Evolutionary conservation across 2,113 vertebrate species (phyloP).

Genomic region (Acrocephalus arundinaceus): DNA sequence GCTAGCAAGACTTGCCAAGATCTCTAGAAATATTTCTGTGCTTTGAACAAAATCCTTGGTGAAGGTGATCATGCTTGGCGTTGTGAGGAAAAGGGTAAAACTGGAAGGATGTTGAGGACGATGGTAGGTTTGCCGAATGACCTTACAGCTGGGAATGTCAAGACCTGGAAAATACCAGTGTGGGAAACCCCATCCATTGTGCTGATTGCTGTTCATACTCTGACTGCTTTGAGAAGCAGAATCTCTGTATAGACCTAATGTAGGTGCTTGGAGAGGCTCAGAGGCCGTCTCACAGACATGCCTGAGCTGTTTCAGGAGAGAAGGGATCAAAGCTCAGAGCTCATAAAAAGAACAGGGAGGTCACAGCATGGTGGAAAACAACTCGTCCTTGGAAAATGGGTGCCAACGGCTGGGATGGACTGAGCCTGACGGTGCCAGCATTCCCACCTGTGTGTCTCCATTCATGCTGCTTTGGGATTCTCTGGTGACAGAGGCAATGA

Average conservation of each 20-base stretch:
- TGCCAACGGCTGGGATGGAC: not conserved
- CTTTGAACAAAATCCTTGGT: not conserved
- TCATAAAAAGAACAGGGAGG: not conserved
- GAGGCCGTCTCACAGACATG: not conserved
- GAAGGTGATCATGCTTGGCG: not conserved
- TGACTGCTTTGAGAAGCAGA: not conserved
- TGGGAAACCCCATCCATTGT: not conserved
- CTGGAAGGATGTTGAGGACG: not conserved
- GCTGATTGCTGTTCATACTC: not conserved
- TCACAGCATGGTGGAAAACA: not conserved
- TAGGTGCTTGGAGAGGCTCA: not conserved
- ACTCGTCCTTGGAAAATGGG: not conserved
- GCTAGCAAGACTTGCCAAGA: not conserved
- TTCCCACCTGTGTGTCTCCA: not conserved
- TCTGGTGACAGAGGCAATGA: not conserved
- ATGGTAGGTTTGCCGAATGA: not conserved
- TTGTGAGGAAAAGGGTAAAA: not conserved
- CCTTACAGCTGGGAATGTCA: not conserved
- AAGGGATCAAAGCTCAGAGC: not conserved
- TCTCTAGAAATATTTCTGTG: not conserved
- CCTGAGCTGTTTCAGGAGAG: not conserved
- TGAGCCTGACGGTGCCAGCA: fast-evolving
- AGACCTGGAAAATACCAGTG: not conserved
- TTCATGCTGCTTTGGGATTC: not conserved
- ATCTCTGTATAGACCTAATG: not conserved